Evolutionary conservation across 2,888 invertebrate species (phyloP), one percentile per base, ranked within the genome.

Genomic region (Blomia tropicalis): DNA sequence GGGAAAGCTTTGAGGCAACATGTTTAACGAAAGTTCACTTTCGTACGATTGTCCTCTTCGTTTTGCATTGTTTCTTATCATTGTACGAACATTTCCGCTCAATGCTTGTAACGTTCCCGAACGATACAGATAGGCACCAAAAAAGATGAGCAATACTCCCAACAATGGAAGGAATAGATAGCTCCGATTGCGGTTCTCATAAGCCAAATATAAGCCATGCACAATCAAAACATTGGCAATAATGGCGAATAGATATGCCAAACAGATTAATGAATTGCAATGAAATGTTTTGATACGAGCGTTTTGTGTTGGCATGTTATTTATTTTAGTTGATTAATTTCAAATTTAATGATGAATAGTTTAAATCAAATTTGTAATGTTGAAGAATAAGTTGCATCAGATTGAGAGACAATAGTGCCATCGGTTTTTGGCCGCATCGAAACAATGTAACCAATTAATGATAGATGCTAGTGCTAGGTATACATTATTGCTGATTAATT

Each of bases 21-120:
- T 68, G 30, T 66, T 68, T 2, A 68, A 58, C 0, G 68, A 68
- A 22, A 68, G 54, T 43, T 68, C 67, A 53, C 67, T 68, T 4
- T 63, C 66, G 7, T 65, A 67, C 11, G 29, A 3, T n/a, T 36
- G 32, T 11, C n/a, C 22, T 14, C 41, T 47, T 14, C 51, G 7
- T 11, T 11, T 47, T 47, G 23, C 14, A 47, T 7, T 23, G 44
- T 47, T 19, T 60, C 44, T 44, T 53, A 31, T 4, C 23, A 31
- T 29, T 43, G n/a, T 22, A 58, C 63, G 14, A 47, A 36, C 5
- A 47, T 25, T 23, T 25, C 11, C 43, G 60, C n/a, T 53, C 58
- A 41, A 36, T 59, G 41, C 56, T 19, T 23, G 22, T 14, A 3
- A 30, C 17, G 22, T 36, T n/a, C 63, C 61, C 44, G 65, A 66